Conservation (phyloP, 2,888 invertebrate genomes). For the Sussaba pulchella region DNA sequence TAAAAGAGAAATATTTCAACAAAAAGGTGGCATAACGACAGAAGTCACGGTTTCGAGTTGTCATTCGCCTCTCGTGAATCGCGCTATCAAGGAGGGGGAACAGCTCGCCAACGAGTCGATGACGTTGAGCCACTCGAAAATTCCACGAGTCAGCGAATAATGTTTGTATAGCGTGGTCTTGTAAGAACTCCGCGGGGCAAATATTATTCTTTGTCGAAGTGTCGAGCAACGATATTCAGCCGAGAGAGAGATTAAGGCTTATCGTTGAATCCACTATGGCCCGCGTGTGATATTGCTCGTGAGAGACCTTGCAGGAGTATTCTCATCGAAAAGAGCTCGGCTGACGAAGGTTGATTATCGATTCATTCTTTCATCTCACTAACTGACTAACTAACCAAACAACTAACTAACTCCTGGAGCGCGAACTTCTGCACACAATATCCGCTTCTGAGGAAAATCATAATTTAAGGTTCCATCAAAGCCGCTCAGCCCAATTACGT, state of each 20-base stretch:
- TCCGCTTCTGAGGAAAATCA: conserved; percentile 1
- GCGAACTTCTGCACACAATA: no score
- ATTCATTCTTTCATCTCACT: no score
- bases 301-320: no score
- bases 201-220: neutral
- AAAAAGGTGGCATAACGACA: no score
- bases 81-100: conserved; percentile 18
- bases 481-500: conserved; percentile 3
- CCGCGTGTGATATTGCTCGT: no score
- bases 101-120: conserved; percentile 1
- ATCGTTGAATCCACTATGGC: no score
- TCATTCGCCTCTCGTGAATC: conserved; percentile 6
- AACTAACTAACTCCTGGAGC: no score
- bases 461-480: neutral
- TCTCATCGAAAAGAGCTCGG: no score
- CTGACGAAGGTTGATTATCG: no score
- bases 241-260: neutral
- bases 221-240: neutral
- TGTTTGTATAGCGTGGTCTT: conserved; percentile 42
- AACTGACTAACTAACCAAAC: no score
- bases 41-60: neutral
- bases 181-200: conserved; percentile 19
- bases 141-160: conserved; percentile 32
- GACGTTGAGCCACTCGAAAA: conserved; percentile 38
- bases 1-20: conserved; percentile 15